phyloP scores from a whole-genome alignment of 2,113 vertebrate species.

The Pao palembangensis region DNA sequence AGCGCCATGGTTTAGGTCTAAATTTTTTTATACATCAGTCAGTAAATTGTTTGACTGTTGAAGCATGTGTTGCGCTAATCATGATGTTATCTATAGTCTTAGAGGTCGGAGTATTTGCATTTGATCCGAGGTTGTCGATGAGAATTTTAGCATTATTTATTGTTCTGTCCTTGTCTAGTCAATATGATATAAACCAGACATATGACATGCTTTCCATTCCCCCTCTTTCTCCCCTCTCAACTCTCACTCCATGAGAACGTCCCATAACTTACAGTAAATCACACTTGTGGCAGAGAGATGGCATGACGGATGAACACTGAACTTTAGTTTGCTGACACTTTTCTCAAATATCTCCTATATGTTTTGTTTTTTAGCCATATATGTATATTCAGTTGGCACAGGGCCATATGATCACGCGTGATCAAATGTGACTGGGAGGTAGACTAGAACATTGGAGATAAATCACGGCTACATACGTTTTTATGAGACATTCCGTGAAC shows the following conservation, averaged over 20 bases:
- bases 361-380: too few species aligned
- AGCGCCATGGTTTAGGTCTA: too few species aligned
- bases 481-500: conserved; percentile 42
- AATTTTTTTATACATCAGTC: too few species aligned
- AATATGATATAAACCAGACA: conserved; percentile 36
- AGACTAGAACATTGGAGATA: conserved; percentile 19
- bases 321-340: conserved; percentile 27
- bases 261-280: conserved; percentile 33
- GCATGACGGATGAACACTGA: too few species aligned
- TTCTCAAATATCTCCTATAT: conserved; percentile 32
- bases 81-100: too few species aligned
- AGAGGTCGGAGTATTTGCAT: conserved; percentile 48
- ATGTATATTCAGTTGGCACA: too few species aligned
- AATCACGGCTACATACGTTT: conserved; percentile 30
- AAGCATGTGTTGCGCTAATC: too few species aligned
- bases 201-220: conserved; percentile 34
- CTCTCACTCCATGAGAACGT: conserved; percentile 40
- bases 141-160: conserved; percentile 63
- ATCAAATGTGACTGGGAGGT: conserved; percentile 53
- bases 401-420: conserved; percentile 43
- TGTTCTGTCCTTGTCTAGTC: conserved; percentile 48
- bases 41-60: too few species aligned
- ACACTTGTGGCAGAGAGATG: conserved; percentile 21
- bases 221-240: conserved; percentile 16
- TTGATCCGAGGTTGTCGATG: conserved; percentile 63